Evolutionary conservation across 2,888 invertebrate species (phyloP), one percentile per base, ranked within the genome.

Genomic region (Cryptocheilus praepositus): DNA sequence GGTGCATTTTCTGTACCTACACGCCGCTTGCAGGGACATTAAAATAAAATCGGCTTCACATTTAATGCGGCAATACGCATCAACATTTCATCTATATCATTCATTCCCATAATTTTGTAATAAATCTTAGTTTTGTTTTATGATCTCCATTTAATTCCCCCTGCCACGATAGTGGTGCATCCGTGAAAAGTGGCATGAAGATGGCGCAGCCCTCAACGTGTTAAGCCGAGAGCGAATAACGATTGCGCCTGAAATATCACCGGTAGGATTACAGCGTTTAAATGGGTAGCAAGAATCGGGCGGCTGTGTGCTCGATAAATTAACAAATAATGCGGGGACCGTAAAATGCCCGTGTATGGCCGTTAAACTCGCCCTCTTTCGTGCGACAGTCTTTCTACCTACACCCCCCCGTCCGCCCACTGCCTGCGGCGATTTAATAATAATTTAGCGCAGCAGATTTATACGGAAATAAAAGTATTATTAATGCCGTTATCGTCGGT

Each of bases 331-430:
- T 62, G 54, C 56, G 44, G 58, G 66, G 67, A 76, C 70, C 76
- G 70, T 79, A 65, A 81, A 81, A 80, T 77, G 67, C 67, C 68
- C 71, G 70, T 76, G 76, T 73, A 73, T 67, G 66, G 65, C 74
- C 67, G 75, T 76, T 74, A 73, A 74, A 71, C 53, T 61, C 61
- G 22, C 43, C 45, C 55, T 11, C 52, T 66, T 52, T 45, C 45
- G 45, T 52, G 56, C 57, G 51, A 22, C 44, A 49, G 19, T 45
- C 44, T 19, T 46, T 51, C 61, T 19, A 19, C 46, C 16, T 0
- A 25, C 13, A 28, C 15, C 13, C 43, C 43, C 51, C 61, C 15
- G 16, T 28, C 51, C 11, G 0, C 51, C 19, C 44, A 21, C 62
- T 67, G 66, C 67, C 58, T 11, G 36, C 63, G 53, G 66, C 67